Evolutionary conservation across 2,797 vertebrate genomes (phyloP).

Genomic region (Cebuella pygmaea): DNA sequence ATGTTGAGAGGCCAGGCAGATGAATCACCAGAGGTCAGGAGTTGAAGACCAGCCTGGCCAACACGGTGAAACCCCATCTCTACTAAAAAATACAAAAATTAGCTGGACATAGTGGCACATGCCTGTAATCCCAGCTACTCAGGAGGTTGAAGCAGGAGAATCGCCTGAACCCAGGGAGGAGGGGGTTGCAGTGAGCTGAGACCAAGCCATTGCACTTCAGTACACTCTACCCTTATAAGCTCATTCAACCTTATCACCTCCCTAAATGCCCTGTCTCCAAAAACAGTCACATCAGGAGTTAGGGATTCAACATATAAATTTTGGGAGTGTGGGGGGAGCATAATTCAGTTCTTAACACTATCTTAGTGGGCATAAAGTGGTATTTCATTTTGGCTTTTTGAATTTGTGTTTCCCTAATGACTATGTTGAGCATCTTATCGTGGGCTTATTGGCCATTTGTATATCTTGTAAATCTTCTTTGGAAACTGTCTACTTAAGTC

Average conservation of each 20-base stretch:
- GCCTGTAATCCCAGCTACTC: too few species aligned
- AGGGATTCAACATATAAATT: neutral
- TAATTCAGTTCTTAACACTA: neutral
- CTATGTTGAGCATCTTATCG: neutral
- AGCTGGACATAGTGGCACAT: too few species aligned
- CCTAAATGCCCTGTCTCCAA: neutral
- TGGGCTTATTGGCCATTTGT: neutral
- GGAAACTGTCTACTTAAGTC: neutral
- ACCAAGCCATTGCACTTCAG: too few species aligned
- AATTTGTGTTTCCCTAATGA: neutral
- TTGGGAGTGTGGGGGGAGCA: neutral
- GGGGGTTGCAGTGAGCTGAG: too few species aligned
- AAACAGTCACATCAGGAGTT: neutral
- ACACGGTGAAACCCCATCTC: too few species aligned
- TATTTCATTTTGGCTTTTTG: neutral
- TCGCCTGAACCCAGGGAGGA: too few species aligned
- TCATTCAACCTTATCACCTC: neutral
- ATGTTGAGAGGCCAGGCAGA: too few species aligned
- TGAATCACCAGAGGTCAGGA: too few species aligned
- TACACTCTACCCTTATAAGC: neutral
- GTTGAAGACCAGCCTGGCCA: too few species aligned
- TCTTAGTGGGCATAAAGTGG: neutral
- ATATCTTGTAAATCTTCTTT: neutral
- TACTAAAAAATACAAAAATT: too few species aligned
- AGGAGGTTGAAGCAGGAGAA: too few species aligned